phyloP scores from a whole-genome alignment of 2,888 invertebrate species.

The Globia sparganii region DNA sequence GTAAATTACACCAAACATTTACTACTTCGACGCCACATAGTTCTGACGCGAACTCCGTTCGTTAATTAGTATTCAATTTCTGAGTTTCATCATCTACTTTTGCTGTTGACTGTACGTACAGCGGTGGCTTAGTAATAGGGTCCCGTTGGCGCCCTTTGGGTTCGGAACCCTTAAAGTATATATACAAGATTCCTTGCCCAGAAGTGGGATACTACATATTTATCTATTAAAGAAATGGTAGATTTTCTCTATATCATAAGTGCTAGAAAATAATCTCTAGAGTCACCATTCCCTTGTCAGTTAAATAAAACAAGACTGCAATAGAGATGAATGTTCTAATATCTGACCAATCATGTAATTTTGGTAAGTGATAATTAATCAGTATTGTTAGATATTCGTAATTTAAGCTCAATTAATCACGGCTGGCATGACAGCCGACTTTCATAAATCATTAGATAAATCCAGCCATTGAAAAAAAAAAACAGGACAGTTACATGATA shows the following conservation, averaged over 20 bases:
- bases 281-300: constrained; percentile 50
- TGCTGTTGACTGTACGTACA: too few species aligned
- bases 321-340: constrained; percentile 49
- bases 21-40: too few species aligned
- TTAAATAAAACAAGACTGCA: constrained; percentile 53
- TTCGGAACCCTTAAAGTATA: background rate
- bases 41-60: too few species aligned
- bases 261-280: constrained; percentile 31
- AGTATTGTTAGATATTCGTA: constrained; percentile 34
- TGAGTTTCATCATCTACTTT: too few species aligned
- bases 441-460: background rate
- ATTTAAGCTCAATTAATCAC: constrained; percentile 32
- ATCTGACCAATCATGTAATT: constrained; percentile 51
- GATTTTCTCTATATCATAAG: constrained; percentile 44
- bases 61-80: too few species aligned
- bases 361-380: constrained; percentile 46
- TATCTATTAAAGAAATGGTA: constrained; percentile 25
- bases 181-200: constrained; percentile 18
- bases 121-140: background rate
- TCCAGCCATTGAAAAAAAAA: background rate
- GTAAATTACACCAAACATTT: too few species aligned
- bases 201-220: constrained; percentile 14
- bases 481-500: background rate
- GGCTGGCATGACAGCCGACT: background rate
- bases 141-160: background rate